Conservation (phyloP, 2,888 invertebrate genomes). For the Melitaea athalia region DNA sequence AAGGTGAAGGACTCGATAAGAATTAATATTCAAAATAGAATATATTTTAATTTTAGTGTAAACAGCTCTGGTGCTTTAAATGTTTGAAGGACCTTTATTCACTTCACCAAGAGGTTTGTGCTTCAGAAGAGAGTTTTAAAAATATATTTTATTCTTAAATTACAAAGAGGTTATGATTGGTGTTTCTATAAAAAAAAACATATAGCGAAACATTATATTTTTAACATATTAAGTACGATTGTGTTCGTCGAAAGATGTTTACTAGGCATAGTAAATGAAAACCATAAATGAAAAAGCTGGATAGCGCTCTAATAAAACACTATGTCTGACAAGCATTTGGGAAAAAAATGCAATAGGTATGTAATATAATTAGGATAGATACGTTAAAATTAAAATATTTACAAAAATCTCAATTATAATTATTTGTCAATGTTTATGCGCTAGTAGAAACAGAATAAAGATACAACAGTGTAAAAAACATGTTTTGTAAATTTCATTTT, state of each 20-base stretch:
- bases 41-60: constrained; percentile 8
- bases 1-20: neutral
- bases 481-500: too few relatives aligned
- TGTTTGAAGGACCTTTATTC: constrained; percentile 8
- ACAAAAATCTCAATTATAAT: neutral
- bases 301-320: constrained; percentile 5
- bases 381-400: neutral
- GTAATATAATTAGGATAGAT: neutral
- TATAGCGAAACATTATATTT: constrained; percentile 10
- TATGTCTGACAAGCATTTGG: neutral
- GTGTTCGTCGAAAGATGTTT: constrained; percentile 25
- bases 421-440: too few relatives aligned
- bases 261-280: constrained; percentile 31
- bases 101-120: constrained; percentile 12
- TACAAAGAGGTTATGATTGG: too few relatives aligned
- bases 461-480: neutral
- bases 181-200: neutral
- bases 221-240: constrained; percentile 21
- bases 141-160: neutral
- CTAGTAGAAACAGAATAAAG: too few relatives aligned
- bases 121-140: constrained; percentile 2
- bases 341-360: neutral
- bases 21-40: neutral
- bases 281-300: constrained; percentile 20
- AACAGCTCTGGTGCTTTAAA: constrained; percentile 1